Conservation (phyloP, 2,797 vertebrate species). For the Clarias fuscus region DNA sequence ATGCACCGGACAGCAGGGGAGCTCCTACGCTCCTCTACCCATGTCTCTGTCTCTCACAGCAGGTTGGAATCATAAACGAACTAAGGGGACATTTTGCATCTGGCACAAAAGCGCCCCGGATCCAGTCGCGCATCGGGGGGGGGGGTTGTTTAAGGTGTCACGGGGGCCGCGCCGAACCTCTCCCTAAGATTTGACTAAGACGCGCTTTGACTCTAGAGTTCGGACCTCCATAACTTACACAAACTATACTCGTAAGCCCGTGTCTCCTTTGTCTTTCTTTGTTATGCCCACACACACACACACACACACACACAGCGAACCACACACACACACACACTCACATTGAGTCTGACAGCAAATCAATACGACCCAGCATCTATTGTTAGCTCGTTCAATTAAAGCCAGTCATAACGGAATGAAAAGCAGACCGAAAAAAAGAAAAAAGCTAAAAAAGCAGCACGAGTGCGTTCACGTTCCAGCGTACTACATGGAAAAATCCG, state of each 20-base stretch:
- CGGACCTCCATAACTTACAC: slow-evolving; percentile 48
- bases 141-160: slow-evolving; percentile 52
- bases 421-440: slow-evolving; percentile 32
- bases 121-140: slow-evolving; percentile 55
- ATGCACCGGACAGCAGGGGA: slow-evolving; percentile 44
- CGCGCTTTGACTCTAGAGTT: slow-evolving; percentile 51
- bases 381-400: slow-evolving; percentile 61
- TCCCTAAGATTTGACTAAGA: slow-evolving; percentile 54
- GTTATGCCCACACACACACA: slow-evolving; percentile 27
- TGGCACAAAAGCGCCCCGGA: slow-evolving; percentile 50
- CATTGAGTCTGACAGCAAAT: slow-evolving; percentile 59
- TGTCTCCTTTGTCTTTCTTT: slow-evolving; percentile 36
- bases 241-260: slow-evolving; percentile 27
- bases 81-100: slow-evolving; percentile 53
- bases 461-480: neutral
- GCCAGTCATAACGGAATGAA: slow-evolving; percentile 59
- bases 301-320: slow-evolving; percentile 14
- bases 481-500: slow-evolving; percentile 30
- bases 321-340: slow-evolving; percentile 13
- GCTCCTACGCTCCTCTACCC: slow-evolving; percentile 44
- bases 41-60: slow-evolving; percentile 43
- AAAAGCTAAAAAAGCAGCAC: slow-evolving; percentile 15
- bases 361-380: slow-evolving; percentile 56
- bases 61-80: slow-evolving; percentile 53
- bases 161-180: slow-evolving; percentile 49